Evolutionary conservation across 37 sponge, comb jelly and placozoan species (phyloP).

Genomic region (Ephydatia muelleri): DNA sequence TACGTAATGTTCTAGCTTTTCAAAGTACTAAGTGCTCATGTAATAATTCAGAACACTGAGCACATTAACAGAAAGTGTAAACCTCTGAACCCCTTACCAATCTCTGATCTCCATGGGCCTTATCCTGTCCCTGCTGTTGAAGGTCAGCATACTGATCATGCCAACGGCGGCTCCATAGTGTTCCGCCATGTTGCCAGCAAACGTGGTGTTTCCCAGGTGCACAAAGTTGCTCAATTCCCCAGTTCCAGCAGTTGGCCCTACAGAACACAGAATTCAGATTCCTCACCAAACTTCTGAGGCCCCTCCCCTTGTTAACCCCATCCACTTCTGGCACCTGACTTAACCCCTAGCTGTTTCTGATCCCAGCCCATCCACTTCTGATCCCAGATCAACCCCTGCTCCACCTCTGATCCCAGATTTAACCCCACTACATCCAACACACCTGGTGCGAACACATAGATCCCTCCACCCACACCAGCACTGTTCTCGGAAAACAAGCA

Average conservation of each 20-base stretch:
- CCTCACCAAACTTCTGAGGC: too few species aligned
- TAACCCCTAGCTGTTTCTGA: too few species aligned
- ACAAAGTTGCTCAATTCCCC: slow-evolving; percentile 28
- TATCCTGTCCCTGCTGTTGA: neutral
- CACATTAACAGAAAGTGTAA: too few species aligned
- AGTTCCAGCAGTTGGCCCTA: neutral
- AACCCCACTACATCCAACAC: neutral
- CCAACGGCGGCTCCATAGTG: slow-evolving; percentile 29
- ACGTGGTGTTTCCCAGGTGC: slow-evolving; percentile 22
- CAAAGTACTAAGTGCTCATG: too few species aligned
- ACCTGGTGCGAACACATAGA: slow-evolving; percentile 2
- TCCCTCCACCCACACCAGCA: slow-evolving; percentile 19
- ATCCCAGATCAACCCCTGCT: neutral
- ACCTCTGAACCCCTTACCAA: neutral
- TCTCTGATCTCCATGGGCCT: neutral
- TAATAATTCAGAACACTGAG: too few species aligned
- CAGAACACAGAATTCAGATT: neutral
- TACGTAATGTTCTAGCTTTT: too few species aligned
- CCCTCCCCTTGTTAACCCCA: too few species aligned
- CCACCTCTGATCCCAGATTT: neutral
- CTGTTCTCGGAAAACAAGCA: neutral
- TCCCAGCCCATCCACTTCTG: neutral
- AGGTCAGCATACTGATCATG: neutral
- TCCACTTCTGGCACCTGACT: too few species aligned
- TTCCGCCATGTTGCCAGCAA: slow-evolving; percentile 6